Evolutionary conservation across 2,113 vertebrate species (phyloP).

Genomic region (Picathartes gymnocephalus): DNA sequence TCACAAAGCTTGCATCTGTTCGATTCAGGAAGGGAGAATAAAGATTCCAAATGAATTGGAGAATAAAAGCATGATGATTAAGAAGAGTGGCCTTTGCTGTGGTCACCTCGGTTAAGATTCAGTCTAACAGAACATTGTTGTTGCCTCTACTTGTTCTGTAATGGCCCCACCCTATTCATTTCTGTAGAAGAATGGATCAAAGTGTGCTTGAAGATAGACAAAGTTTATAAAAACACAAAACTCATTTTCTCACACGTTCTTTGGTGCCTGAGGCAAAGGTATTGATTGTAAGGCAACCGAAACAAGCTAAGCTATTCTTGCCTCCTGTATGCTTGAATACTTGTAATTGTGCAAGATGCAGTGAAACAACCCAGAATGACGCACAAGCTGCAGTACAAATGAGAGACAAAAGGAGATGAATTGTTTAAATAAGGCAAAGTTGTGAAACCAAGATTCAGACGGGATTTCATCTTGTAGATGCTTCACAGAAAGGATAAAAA

Average conservation of each 20-base stretch:
- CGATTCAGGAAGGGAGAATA: background rate
- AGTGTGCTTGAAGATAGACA: conserved; percentile 51
- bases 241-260: conserved; percentile 46
- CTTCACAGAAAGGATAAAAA: background rate
- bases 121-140: background rate
- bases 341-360: conserved; percentile 1
- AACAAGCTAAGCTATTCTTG: conserved; percentile 32
- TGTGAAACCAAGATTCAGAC: background rate
- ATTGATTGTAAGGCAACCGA: conserved; percentile 65
- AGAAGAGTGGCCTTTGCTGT: conserved; percentile 34
- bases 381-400: background rate
- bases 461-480: background rate
- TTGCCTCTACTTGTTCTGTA: conserved; percentile 27
- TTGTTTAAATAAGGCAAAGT: conserved; percentile 49
- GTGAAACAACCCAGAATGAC: background rate
- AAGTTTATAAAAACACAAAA: conserved; percentile 61
- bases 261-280: conserved; percentile 20
- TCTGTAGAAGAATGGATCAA: conserved; percentile 61
- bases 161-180: conserved; percentile 32
- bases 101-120: conserved; percentile 34
- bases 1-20: conserved; percentile 5
- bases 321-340: background rate
- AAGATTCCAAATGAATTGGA: background rate
- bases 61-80: background rate
- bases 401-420: conserved; percentile 46